Evolutionary conservation across 2,797 vertebrate genomes (phyloP), one percentile per base, ranked within the genome.

Genomic region (Syngnathus rostellatus): DNA sequence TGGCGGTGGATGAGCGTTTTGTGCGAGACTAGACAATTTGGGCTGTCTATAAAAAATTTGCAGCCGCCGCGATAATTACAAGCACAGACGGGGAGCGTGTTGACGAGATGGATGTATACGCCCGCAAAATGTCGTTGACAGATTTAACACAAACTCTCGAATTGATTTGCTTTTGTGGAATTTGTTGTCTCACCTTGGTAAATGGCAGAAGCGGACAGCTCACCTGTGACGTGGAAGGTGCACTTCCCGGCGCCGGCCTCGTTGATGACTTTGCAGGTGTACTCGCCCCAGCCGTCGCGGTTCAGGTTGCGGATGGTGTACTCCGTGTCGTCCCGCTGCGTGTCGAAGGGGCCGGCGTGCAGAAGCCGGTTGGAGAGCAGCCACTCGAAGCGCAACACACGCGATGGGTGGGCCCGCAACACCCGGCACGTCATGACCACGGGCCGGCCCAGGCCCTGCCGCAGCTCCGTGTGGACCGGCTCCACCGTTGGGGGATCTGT

Each of bases 251-350:
- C 91, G 0, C 97, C 97, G 0, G 96, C 97, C 80, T 99, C 97
- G 6, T 99, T 99, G 78, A 94, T 95, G 85, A 99, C 91, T 58
- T 96, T 96, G 71, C 96, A 99, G 71, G 94, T 97, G 88, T 99
- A 99, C 80, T 94, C 80, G 21, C 97, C 97, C 23, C 95, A 97
- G 72, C 91, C 93, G 60, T 98, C 96, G 0, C 93, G 92, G 63
- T 92, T 92, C 62, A 98, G 92, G 79, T 86, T 94, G 73, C 92
- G 90, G 58, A 99, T 87, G 0, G 89, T 93, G 80, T 93, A 95
- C 64, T 96, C 94, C 0, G 95, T 97, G 79, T 95, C 94, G 48
- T 97, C 96, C 63, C 93, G 92, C 25, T 93, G 83, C 58, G 97
- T 92, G 8, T 87, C 86, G 3, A 98, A 96, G 61, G 94, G 93